These are phyloP conservation scores for Euproctis similis DNA, from an alignment of 2,888 invertebrate species.

Conservation along the genomic window DNA sequence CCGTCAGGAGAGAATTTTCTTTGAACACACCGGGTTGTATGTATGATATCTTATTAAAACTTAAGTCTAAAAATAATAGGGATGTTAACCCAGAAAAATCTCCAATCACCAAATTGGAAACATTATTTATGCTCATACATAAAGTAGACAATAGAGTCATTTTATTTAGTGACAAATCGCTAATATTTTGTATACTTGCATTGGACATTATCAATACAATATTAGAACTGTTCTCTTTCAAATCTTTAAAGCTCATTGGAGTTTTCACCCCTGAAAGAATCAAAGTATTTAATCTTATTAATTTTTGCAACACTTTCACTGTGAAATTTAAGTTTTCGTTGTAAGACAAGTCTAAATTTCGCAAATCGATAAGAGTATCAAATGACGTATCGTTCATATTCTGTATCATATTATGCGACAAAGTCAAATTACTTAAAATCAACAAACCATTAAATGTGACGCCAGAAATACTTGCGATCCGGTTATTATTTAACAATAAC, in stretches of 20 bases:
- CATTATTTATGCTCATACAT: slow-evolving; percentile 34
- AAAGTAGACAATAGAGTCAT: slow-evolving; percentile 29
- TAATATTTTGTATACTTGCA: slow-evolving; percentile 30
- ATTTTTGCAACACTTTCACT: slow-evolving; percentile 18
- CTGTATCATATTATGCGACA: slow-evolving; percentile 36
- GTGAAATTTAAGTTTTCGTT: slow-evolving; percentile 35
- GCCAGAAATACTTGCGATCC: slow-evolving; percentile 27
- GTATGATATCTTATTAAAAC: slow-evolving; percentile 39
- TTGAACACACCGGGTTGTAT: slow-evolving; percentile 49
- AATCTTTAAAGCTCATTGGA: slow-evolving; percentile 24
- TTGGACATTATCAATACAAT: slow-evolving; percentile 30
- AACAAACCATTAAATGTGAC: slow-evolving; percentile 26
- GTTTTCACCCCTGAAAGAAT: slow-evolving; percentile 33
- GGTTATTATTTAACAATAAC: slow-evolving; percentile 42
- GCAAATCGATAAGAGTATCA: slow-evolving; percentile 26
- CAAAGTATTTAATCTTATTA: slow-evolving; percentile 26
- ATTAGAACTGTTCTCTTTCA: slow-evolving; percentile 17
- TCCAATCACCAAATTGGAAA: slow-evolving; percentile 29
- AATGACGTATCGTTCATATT: slow-evolving; percentile 28
- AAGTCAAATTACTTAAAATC: slow-evolving; percentile 24
- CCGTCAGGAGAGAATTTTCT: slow-evolving; percentile 31
- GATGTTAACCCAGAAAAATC: slow-evolving; percentile 30
- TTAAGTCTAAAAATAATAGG: slow-evolving; percentile 38
- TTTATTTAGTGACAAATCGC: slow-evolving; percentile 24
- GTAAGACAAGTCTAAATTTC: slow-evolving; percentile 41